Conservation (phyloP, 2,113 vertebrate genomes). For the Cheirogaleus medius region DNA sequence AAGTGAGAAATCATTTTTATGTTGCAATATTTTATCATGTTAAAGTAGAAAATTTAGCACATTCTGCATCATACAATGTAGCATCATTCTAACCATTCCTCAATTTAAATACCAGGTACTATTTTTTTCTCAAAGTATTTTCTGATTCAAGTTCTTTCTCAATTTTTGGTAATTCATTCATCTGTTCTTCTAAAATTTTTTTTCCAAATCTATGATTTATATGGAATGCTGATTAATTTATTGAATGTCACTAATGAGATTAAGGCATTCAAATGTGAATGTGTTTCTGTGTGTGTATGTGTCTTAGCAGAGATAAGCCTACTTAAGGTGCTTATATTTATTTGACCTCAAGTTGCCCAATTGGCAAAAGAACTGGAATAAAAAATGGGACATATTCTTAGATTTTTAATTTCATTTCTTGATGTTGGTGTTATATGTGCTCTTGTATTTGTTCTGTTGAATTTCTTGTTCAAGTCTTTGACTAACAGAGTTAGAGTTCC, state of each 20-base stretch:
- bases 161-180: not conserved
- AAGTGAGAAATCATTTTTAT: not conserved
- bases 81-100: not conserved
- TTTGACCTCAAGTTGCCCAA: not conserved
- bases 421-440: not conserved
- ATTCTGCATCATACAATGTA: not conserved
- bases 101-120: not conserved
- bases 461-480: not conserved
- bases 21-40: not conserved
- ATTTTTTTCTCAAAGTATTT: not conserved
- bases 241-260: not conserved
- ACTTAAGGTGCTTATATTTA: not conserved
- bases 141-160: not conserved
- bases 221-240: not conserved
- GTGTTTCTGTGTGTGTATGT: not conserved
- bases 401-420: not conserved
- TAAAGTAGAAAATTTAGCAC: not conserved
- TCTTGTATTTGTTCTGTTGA: not conserved
- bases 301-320: not conserved
- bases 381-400: not conserved
- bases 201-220: not conserved
- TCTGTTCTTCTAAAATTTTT: not conserved
- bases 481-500: not conserved
- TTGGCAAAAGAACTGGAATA: not conserved
- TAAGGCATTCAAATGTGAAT: not conserved